Conservation (phyloP, 2,113 vertebrate genomes). For the Rallus limicola region DNA sequence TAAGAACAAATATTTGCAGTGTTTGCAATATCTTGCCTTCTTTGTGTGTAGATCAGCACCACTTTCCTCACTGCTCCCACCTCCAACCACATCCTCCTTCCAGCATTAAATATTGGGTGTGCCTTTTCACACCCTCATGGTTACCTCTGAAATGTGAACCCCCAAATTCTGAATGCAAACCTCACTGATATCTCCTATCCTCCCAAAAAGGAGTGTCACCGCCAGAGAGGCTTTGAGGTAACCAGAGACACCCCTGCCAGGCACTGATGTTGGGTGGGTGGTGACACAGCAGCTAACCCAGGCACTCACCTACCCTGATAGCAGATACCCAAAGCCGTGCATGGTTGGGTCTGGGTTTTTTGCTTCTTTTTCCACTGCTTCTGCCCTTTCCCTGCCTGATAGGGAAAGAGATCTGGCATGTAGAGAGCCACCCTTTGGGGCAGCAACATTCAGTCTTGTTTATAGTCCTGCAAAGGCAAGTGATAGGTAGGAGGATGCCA, state of each 20-base stretch:
- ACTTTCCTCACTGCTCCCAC: not conserved
- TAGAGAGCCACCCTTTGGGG: not conserved
- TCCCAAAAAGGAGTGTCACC: not conserved
- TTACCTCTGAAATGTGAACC: rapidly evolving
- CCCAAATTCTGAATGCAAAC: not conserved
- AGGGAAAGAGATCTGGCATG: not conserved
- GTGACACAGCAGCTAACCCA: not conserved
- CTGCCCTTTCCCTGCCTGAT: not conserved
- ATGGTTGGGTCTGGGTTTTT: not conserved
- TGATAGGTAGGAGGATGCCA: not conserved
- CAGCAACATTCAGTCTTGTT: not conserved
- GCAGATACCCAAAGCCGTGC: not conserved
- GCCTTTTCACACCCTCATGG: not conserved
- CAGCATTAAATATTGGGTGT: not conserved
- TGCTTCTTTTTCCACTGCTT: not conserved
- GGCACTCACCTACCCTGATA: rapidly evolving
- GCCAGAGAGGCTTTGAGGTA: not conserved
- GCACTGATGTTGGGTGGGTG: not conserved
- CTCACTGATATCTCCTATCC: not conserved
- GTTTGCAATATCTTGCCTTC: not conserved
- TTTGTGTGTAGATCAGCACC: rapidly evolving
- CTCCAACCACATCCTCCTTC: not conserved
- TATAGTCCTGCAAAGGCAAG: not conserved
- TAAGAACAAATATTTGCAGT: slow-evolving; percentile 45
- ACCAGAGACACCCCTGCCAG: not conserved